Percentiles rank a stretch among this genome's conserved stretches.
These are phyloP conservation scores for Yponomeuta plumbellus DNA, from an alignment of 2,888 invertebrate species.

Conservation along the genomic window DNA sequence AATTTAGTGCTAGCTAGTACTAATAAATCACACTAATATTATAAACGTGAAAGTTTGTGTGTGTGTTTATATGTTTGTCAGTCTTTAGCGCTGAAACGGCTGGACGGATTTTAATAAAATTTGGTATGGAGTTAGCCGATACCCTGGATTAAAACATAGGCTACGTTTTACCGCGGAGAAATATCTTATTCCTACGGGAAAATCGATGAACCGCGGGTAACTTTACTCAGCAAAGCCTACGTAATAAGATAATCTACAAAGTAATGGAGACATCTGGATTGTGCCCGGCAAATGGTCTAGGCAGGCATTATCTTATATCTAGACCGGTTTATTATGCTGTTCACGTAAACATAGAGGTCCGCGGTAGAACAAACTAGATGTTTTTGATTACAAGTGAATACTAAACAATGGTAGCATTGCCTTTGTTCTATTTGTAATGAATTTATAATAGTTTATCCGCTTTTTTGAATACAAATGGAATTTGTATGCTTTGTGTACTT, in stretches of 20 bases:
- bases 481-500: too few species aligned
- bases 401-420: not conserved
- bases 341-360: not conserved
- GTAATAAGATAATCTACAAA: constrained; percentile 1
- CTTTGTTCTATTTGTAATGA: not conserved
- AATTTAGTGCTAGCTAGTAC: too few species aligned
- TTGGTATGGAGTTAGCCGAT: too few species aligned
- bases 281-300: constrained; percentile 20
- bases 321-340: not conserved
- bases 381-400: not conserved
- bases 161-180: too few species aligned
- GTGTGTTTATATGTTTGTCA: too few species aligned
- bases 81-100: too few species aligned
- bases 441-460: not conserved
- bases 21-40: too few species aligned
- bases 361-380: not conserved
- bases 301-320: not conserved
- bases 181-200: too few species aligned
- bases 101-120: too few species aligned
- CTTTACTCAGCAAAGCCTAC: not conserved
- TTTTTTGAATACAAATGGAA: not conserved
- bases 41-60: too few species aligned
- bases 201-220: too few species aligned
- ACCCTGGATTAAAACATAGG: too few species aligned
- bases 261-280: constrained; percentile 9